Conservation (phyloP, 2,888 invertebrate species). For the Drosophila meridiana region DNA sequence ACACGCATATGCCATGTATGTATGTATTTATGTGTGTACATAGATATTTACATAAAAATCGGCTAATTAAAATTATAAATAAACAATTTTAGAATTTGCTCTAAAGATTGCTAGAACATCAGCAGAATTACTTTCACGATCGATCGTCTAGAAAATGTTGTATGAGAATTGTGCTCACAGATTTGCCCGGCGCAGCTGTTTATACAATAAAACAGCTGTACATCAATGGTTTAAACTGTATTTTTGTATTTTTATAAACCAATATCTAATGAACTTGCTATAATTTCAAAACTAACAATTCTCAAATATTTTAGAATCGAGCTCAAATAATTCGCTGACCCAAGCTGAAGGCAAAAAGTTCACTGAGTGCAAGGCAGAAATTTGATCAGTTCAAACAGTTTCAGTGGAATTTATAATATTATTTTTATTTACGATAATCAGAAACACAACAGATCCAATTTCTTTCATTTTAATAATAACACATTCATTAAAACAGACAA, state of each 20-base stretch:
- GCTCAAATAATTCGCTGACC: not conserved
- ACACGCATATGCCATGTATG: not conserved
- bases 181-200: not conserved
- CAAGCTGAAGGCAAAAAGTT: not conserved
- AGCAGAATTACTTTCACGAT: not conserved
- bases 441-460: not conserved
- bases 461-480: not conserved
- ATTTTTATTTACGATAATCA: not conserved
- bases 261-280: not conserved
- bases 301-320: not conserved
- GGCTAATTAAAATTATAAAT: constrained; percentile 39
- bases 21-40: not conserved
- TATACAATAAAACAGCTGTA: not conserved
- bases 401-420: not conserved
- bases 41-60: constrained; percentile 31
- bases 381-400: not conserved
- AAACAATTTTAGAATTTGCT: constrained; percentile 26
- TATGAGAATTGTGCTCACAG: not conserved
- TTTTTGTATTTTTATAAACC: not conserved
- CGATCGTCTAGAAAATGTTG: not conserved
- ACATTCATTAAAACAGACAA: not conserved
- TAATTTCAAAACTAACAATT: not conserved
- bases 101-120: constrained; percentile 24
- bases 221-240: too few relatives aligned
- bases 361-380: not conserved